phyloP scores from a whole-genome alignment of 2,113 vertebrate genomes.

The Tetraodon nigroviridis region DNA sequence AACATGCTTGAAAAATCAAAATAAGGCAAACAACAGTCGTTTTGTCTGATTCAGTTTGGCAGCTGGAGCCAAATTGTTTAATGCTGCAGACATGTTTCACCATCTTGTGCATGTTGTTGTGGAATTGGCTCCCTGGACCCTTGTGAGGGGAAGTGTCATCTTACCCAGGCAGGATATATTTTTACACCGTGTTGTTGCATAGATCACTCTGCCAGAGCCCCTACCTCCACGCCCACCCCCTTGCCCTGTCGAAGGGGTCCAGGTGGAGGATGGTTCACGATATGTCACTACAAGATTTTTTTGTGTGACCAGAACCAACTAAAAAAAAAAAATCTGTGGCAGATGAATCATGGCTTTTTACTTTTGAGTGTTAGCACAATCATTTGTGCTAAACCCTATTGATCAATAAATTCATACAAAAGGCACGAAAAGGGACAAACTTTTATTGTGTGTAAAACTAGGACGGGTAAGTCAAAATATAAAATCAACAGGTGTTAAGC shows the following conservation, averaged over 20 bases:
- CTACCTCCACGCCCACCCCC: slow-evolving; percentile 3
- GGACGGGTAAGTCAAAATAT: background rate
- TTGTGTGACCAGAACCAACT: slow-evolving; percentile 17
- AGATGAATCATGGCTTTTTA: background rate
- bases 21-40: background rate
- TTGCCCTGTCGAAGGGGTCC: slow-evolving; percentile 4
- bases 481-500: background rate
- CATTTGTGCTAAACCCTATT: too few relatives aligned
- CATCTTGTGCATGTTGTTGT: slow-evolving; percentile 45
- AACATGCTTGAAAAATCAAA: too few relatives aligned
- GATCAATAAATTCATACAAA: too few relatives aligned
- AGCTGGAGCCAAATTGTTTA: background rate
- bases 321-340: background rate
- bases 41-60: background rate
- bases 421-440: background rate
- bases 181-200: slow-evolving; percentile 62
- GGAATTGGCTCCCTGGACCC: slow-evolving; percentile 23
- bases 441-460: slow-evolving; percentile 8
- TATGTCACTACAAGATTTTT: slow-evolving; percentile 20
- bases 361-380: too few relatives aligned
- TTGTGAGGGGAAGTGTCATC: slow-evolving; percentile 42
- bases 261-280: slow-evolving; percentile 3
- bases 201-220: slow-evolving; percentile 9
- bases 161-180: slow-evolving; percentile 65
- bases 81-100: slow-evolving; percentile 23